Percentiles rank a stretch among this genome's conserved stretches.
Conservation (phyloP, 2,888 invertebrate species). For the Thereva unica region DNA sequence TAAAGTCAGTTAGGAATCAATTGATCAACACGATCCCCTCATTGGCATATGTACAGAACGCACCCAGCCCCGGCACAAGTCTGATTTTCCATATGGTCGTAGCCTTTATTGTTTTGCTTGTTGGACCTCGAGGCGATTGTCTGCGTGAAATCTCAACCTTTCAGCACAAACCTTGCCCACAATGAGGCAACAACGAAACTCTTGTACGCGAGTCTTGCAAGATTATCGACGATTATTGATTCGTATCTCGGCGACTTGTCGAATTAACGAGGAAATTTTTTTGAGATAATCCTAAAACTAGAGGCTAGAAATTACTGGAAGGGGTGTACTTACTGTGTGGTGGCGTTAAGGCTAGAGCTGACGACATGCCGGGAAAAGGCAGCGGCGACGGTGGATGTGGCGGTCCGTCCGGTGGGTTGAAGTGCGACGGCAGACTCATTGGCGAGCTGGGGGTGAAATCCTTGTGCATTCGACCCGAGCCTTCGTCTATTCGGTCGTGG, state of each 20-base stretch:
- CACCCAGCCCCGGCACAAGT: constrained; percentile 2
- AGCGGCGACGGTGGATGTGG: constrained; percentile 64
- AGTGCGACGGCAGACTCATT: constrained; percentile 58
- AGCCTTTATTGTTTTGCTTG: constrained; percentile 19
- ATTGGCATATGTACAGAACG: constrained; percentile 24
- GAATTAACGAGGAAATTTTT: too few species aligned
- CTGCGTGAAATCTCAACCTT: too few species aligned
- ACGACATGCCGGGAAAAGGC: constrained; percentile 74
- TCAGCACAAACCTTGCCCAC: too few species aligned
- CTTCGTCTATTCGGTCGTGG: constrained; percentile 57
- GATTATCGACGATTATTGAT: too few species aligned
- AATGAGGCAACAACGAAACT: too few species aligned
- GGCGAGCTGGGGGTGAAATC: constrained; percentile 57
- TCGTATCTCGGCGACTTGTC: too few species aligned
- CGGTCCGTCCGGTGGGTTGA: constrained; percentile 59
- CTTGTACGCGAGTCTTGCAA: too few species aligned
- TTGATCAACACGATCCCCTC: constrained; percentile 2
- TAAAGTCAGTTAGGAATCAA: constrained; percentile 1
- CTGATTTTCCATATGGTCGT: constrained; percentile 16
- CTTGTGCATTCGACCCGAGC: constrained; percentile 54
- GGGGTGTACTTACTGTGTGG: constrained; percentile 76
- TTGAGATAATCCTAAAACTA: background rate
- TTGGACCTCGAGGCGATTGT: too few species aligned
- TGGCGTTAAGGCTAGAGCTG: constrained; percentile 78
- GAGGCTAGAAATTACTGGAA: background rate